phyloP scores from a whole-genome alignment of 2,797 vertebrate species.

The Microctenopoma lineatum region DNA sequence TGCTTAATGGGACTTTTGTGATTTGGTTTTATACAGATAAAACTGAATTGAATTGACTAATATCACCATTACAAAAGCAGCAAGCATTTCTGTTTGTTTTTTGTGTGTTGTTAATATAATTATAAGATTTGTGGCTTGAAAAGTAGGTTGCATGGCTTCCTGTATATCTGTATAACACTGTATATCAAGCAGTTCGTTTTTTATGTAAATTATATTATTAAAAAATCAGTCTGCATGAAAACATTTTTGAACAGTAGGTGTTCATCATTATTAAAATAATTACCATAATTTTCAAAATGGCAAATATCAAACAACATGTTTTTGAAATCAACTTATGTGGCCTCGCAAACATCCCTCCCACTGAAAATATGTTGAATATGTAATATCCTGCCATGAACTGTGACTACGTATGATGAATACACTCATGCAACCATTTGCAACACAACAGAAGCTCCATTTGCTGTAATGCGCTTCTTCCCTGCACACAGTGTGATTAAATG shows the following conservation, averaged over 20 bases:
- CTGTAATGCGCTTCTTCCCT: conserved; percentile 32
- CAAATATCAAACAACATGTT: conserved; percentile 11
- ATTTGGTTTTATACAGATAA: no score
- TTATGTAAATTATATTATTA: background rate
- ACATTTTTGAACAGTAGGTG: background rate
- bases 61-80: background rate
- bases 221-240: background rate
- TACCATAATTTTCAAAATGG: conserved; percentile 11
- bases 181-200: no score
- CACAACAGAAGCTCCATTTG: conserved; percentile 44
- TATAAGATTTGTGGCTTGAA: no score
- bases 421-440: conserved; percentile 39
- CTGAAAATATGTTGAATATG: conserved; percentile 37
- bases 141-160: no score
- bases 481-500: conserved; percentile 57
- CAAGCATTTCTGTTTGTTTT: background rate
- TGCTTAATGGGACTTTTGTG: no score
- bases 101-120: no score
- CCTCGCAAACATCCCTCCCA: conserved; percentile 8
- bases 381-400: conserved; percentile 33
- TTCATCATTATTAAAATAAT: background rate
- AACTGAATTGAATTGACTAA: background rate
- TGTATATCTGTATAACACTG: no score
- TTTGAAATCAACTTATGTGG: conserved; percentile 29
- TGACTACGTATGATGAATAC: conserved; percentile 31